Conservation (phyloP, 1,140 invertebrate species). For the Coelopa frigida region DNA sequence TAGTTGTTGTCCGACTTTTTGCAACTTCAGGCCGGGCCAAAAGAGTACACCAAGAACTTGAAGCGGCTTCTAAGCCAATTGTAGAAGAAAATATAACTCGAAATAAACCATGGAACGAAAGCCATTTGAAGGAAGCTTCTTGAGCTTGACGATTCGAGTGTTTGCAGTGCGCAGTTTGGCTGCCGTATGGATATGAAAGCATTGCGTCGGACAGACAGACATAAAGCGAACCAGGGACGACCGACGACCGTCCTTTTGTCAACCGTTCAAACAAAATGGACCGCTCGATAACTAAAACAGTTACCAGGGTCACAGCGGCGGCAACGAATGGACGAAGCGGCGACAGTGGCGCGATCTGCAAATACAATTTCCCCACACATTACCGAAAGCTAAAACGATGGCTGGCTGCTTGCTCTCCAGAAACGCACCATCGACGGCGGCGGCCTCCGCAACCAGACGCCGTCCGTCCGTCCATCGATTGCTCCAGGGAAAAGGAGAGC, state of each 20-base stretch:
- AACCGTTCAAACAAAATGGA: conserved; percentile 37
- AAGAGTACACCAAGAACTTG: background rate
- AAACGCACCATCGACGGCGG: background rate
- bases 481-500: too few species aligned
- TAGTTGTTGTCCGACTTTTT: conserved; percentile 1
- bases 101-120: background rate
- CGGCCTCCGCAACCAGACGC: background rate
- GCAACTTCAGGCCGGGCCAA: background rate
- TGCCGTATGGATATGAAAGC: background rate
- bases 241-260: background rate
- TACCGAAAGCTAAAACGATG: background rate
- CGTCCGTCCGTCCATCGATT: too few species aligned
- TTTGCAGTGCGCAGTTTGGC: background rate
- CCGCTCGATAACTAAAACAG: conserved; percentile 45
- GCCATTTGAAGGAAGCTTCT: background rate
- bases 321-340: conserved; percentile 5
- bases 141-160: background rate
- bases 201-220: background rate
- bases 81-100: background rate
- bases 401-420: background rate
- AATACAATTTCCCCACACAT: background rate
- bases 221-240: conserved; percentile 5
- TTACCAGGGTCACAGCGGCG: conserved; percentile 30
- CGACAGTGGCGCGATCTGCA: background rate
- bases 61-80: background rate